Evolutionary conservation across 1,140 invertebrate genomes (phyloP).

Genomic region (Pogonomyrmex barbatus): DNA sequence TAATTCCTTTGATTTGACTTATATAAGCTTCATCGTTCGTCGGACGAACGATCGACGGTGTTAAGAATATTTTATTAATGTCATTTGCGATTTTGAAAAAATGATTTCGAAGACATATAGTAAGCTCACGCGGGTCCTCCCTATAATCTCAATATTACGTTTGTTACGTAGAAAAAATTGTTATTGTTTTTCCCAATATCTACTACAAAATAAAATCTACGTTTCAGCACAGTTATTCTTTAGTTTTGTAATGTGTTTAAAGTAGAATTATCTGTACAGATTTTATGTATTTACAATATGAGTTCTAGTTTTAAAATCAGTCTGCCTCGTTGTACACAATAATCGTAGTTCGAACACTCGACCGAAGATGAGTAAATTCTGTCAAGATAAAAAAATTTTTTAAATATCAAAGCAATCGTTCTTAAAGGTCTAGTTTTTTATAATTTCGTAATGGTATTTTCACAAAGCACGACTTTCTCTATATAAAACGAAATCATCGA

Average conservation of each 20-base stretch:
- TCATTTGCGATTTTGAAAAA: neutral
- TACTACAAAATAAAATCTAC: slow-evolving; percentile 3
- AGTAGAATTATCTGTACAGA: neutral
- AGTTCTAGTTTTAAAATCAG: neutral
- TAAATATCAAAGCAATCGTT: slow-evolving; percentile 3
- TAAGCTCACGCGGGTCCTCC: neutral
- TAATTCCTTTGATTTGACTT: slow-evolving; percentile 36
- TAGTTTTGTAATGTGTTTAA: neutral
- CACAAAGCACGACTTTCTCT: slow-evolving; percentile 33
- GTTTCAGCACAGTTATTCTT: neutral
- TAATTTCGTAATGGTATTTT: slow-evolving; percentile 50
- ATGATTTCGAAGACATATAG: neutral
- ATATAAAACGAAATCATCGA: slow-evolving; percentile 51
- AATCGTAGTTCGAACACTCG: neutral
- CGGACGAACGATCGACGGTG: neutral
- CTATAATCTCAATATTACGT: neutral
- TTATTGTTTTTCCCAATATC: neutral
- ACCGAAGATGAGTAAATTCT: neutral
- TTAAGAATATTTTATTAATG: slow-evolving; percentile 37
- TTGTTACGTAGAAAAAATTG: neutral
- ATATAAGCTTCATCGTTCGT: neutral
- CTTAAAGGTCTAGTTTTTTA: slow-evolving; percentile 3
- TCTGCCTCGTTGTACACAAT: neutral
- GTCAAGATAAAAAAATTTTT: neutral
- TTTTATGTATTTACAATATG: neutral